Percentiles rank a stretch among this genome's conserved stretches.
phyloP scores from a whole-genome alignment of 1,140 invertebrate genomes.

The Drosophila kikkawai region DNA sequence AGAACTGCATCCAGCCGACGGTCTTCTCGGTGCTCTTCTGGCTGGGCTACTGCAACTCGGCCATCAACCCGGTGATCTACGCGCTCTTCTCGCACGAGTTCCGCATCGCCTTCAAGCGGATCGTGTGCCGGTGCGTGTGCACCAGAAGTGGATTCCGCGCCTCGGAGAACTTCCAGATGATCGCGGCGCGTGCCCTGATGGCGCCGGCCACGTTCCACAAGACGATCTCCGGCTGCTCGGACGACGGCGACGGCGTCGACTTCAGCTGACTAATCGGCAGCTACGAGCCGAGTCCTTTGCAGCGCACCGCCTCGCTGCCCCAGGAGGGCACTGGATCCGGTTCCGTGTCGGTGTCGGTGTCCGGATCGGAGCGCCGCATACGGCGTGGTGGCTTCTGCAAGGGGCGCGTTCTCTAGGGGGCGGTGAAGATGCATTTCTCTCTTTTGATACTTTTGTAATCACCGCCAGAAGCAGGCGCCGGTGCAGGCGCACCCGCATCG shows the following conservation, averaged over 20 bases:
- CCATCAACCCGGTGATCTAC: conserved; percentile 94
- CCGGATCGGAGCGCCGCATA: conserved; percentile 50
- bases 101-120: conserved; percentile 92
- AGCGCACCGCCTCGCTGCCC: conserved; percentile 68
- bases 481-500: conserved; percentile 5
- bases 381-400: conserved; percentile 80
- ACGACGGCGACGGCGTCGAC: conserved; percentile 78
- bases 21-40: conserved; percentile 94
- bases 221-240: conserved; percentile 82
- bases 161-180: conserved; percentile 84
- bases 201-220: conserved; percentile 83
- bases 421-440: conserved; percentile 52
- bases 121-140: conserved; percentile 88
- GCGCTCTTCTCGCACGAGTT: conserved; percentile 95
- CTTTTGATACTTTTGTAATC: conserved; percentile 76
- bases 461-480: conserved; percentile 30
- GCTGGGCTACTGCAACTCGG: conserved; percentile 97
- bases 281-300: conserved; percentile 65
- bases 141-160: conserved; percentile 83
- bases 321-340: conserved; percentile 48
- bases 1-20: conserved; percentile 88
- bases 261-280: conserved; percentile 83
- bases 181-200: conserved; percentile 78
- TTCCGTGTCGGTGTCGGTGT: conserved; percentile 46
- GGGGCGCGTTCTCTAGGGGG: conserved; percentile 64